Conservation (phyloP, 2,113 vertebrate species). For the Pygoscelis adeliae region DNA sequence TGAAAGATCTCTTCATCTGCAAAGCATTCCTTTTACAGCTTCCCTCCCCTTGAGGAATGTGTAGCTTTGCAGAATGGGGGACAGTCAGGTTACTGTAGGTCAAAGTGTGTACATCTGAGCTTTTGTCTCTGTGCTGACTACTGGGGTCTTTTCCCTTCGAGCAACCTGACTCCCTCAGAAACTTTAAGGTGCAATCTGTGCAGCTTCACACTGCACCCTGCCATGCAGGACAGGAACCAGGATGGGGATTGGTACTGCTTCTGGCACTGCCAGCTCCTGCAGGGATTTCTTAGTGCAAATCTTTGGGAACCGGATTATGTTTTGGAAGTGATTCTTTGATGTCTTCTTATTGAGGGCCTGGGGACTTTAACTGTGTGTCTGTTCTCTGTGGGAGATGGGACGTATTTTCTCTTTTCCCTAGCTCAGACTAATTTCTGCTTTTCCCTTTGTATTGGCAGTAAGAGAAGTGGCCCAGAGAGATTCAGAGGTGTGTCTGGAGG, state of each 20-base stretch:
- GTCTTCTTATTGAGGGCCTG: conserved; percentile 21
- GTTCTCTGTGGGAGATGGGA: conserved; percentile 34
- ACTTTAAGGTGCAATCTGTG: not conserved
- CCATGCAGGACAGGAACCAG: not conserved
- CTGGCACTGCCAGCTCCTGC: not conserved
- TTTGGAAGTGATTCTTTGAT: conserved; percentile 57
- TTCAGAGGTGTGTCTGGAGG: not conserved
- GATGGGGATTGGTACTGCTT: not conserved
- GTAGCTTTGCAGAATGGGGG: not conserved
- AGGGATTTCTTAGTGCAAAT: conserved; percentile 60
- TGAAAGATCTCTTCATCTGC: conserved; percentile 1
- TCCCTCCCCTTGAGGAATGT: not conserved
- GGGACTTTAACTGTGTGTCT: conserved; percentile 5
- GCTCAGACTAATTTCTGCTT: conserved; percentile 22
- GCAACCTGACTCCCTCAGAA: not conserved
- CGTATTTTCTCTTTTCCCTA: conserved; percentile 26
- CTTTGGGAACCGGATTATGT: conserved; percentile 36
- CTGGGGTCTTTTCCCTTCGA: not conserved
- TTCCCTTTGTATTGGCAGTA: not conserved
- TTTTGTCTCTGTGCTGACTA: not conserved
- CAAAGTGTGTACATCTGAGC: not conserved
- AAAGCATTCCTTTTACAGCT: not conserved
- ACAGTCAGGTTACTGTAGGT: not conserved
- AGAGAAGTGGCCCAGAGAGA: not conserved
- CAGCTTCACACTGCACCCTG: not conserved